Base-by-base conservation (phyloP, 2,113 vertebrate species). In the Rhombomys opimus region DNA sequence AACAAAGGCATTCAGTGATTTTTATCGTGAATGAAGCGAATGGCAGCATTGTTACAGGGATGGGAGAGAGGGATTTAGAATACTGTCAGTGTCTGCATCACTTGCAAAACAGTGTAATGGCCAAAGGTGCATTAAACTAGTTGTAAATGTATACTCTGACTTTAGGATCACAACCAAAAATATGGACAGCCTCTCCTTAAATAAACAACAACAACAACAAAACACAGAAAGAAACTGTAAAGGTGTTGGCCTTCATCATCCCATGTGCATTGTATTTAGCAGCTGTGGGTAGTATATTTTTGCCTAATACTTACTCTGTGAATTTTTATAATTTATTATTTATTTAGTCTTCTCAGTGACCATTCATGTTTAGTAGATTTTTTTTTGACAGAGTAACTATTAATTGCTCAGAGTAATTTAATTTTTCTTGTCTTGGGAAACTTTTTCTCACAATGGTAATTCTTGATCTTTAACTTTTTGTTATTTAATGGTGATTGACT, bases 241-340 rank as follows among this genome's bases (percentile, higher is more conserved):
- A 88, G 27, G 41, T 95, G 46, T 38, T 20, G 12, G 11, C 59
- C 30, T 12, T n/a, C 54, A 20, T 57, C 82, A 87, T 93, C 35
- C 57, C 27, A 50, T 91, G 89, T 93, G 35, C 27, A 23, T 93
- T 93, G 12, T 75, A 89, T 93, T 93, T 57, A 75, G 25, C 65
- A 70, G 18, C 35, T 96, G 89, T 81, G 27, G 57, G 35, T n/a
- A 85, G 0, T 78, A 67, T 70, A 23, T 95, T 92, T 95, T 41
- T 92, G 50, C 32, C 30, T 27, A 38, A 41, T 63, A 59, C 13
- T 80, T 87, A 30, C 20, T 57, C 15, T 92, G 70, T 27, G 12
- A 10, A 70, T 95, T 86, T 95, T 93, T 50, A 59, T 78, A 76
- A 54, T 95, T 93, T 91, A 61, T 80, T 32, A 77, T 87, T 73